Evolutionary conservation across 2,113 vertebrate genomes (phyloP), one percentile per base, ranked within the genome.

Genomic region (Sceloporus tristichus): DNA sequence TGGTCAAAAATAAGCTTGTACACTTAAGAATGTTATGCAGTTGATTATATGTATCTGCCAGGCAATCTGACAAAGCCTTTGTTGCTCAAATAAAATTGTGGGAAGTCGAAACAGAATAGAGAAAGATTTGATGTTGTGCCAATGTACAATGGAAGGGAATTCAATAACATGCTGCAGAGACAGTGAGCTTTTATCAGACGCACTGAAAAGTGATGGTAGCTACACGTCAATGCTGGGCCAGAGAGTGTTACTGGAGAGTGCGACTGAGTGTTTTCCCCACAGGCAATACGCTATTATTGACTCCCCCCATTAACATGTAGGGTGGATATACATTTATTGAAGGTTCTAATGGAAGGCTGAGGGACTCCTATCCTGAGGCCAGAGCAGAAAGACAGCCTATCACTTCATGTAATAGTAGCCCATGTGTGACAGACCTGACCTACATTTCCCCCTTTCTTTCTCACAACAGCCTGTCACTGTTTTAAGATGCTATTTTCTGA

Each of bases 391-490:
- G 97, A 97, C 96, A 97, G 97, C 96, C 97, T 96, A 98, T 98
- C 97, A 98, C 98, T 97, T 98, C 95, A 93, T 94, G 96, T 97
- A 98, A 98, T 96, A 95, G 95, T 95, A 96, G 96, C 95, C 97
- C 96, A 95, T 97, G 96, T 97, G 96, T 98, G 98, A 98, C 97
- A 98, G 97, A 97, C 96, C 96, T 98, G 98, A 99, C 98, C 98
- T 98, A 99, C 97, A 98, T 99, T 97, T 95, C 95, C 94, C 94
- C 92, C 95, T 97, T 95, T 96, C 96, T 96, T 97, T 96, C 94
- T 97, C 96, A 94, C 95, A 97, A 96, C 96, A 97, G 96, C 95
- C 94, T 96, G 95, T 92, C 96, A 93, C 91, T 94, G 93, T 94
- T 97, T 95, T 95, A 97, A 96, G 96, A 92, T 96, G 96, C 94